Conservation (phyloP, 2,797 vertebrate species). For the Phalloptychus januarius region DNA sequence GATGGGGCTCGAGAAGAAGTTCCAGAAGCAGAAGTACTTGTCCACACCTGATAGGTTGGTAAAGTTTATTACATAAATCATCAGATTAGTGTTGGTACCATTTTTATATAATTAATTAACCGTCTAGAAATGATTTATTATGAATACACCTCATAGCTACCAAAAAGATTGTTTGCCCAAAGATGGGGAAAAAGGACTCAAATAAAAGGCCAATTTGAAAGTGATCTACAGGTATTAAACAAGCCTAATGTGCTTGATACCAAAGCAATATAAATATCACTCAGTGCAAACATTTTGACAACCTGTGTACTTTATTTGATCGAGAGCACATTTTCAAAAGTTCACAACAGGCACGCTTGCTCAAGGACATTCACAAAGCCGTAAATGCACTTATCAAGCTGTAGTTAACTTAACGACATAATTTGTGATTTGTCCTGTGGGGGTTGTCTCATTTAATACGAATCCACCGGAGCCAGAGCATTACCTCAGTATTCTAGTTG, state of each 20-base stretch:
- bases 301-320: conserved; percentile 38
- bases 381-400: conserved; percentile 58
- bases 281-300: conserved; percentile 52
- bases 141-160: neutral
- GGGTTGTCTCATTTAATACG: conserved; percentile 68
- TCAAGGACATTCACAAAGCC: conserved; percentile 41
- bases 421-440: conserved; percentile 72
- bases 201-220: conserved; percentile 20
- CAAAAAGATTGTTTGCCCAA: conserved; percentile 23
- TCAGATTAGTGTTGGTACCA: neutral
- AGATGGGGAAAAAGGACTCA: conserved; percentile 5
- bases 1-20: conserved; percentile 98
- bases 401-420: conserved; percentile 64
- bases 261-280: conserved; percentile 30
- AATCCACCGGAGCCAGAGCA: conserved; percentile 66
- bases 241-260: conserved; percentile 23
- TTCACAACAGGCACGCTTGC: conserved; percentile 15
- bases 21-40: conserved; percentile 99
- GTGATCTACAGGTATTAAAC: conserved; percentile 15
- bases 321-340: conserved; percentile 25
- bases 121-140: neutral
- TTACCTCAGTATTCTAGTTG: conserved; percentile 75
- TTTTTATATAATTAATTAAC: neutral
- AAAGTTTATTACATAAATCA: neutral
- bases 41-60: conserved; percentile 96